Evolutionary conservation across 2,888 invertebrate species (phyloP).

Genomic region (Merodon equestris): DNA sequence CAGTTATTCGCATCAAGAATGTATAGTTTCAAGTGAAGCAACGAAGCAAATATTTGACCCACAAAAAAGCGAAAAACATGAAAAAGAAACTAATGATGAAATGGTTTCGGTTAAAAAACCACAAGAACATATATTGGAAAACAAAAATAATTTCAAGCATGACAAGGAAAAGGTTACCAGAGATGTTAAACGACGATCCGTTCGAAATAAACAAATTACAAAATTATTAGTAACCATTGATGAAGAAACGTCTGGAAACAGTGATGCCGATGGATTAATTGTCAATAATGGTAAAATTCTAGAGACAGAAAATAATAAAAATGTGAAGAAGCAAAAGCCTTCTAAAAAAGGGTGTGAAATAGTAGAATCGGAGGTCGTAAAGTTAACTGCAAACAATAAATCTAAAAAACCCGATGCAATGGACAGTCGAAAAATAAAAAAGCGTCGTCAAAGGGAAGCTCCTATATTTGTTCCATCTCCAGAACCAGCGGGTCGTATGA

Average conservation of each 20-base stretch:
- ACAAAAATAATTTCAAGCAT: conserved; percentile 61
- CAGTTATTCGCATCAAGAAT: conserved; percentile 44
- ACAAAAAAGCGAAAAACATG: conserved; percentile 41
- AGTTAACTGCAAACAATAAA: too few species aligned
- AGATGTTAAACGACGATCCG: conserved; percentile 73
- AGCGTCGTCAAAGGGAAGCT: conserved; percentile 77
- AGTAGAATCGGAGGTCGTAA: too few species aligned
- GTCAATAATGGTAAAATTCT: conserved; percentile 51
- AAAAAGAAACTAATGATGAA: conserved; percentile 48
- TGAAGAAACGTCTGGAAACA: conserved; percentile 66
- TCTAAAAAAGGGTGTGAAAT: conserved; percentile 46
- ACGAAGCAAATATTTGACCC: conserved; percentile 23
- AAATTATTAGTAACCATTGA: conserved; percentile 40
- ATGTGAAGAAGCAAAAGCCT: conserved; percentile 35
- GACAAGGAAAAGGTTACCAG: conserved; percentile 73
- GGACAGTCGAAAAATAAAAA: conserved; percentile 69
- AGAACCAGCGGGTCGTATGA: conserved; percentile 77
- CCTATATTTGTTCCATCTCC: conserved; percentile 77
- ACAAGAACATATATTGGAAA: conserved; percentile 79
- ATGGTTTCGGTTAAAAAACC: conserved; percentile 81
- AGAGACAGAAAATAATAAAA: conserved; percentile 53
- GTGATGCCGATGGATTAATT: conserved; percentile 70
- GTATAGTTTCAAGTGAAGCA: neutral
- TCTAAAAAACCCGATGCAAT: conserved; percentile 58
- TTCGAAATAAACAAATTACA: conserved; percentile 69